Percentiles rank a stretch among this genome's conserved stretches.
Conservation (phyloP, 2,888 invertebrate genomes). For the Harpagoxenus sublaevis region DNA sequence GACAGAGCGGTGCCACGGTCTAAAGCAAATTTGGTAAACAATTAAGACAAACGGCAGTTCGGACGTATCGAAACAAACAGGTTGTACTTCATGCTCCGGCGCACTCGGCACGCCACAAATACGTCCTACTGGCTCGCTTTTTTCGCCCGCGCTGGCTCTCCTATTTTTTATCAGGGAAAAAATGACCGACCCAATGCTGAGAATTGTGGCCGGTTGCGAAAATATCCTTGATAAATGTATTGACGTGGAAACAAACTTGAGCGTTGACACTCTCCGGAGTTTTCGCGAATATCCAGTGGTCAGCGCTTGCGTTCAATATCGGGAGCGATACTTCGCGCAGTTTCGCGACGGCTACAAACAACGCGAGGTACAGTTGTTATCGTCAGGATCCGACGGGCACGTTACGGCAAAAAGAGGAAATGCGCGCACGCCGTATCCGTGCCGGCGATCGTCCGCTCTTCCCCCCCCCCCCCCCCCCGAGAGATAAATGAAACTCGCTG, state of each 20-base stretch:
- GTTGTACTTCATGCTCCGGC: slow-evolving; percentile 37
- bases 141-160: slow-evolving; percentile 3
- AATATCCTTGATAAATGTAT: slow-evolving; percentile 70
- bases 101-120: slow-evolving; percentile 61
- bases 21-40: slow-evolving; percentile 75
- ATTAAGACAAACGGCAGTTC: slow-evolving; percentile 74
- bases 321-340: slow-evolving; percentile 16
- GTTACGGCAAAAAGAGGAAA: background rate
- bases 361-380: slow-evolving; percentile 35
- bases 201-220: slow-evolving; percentile 53
- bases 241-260: slow-evolving; percentile 53
- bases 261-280: slow-evolving; percentile 43
- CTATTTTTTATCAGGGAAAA: slow-evolving; percentile 42
- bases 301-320: slow-evolving; percentile 41
- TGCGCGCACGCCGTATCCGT: background rate
- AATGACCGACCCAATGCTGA: slow-evolving; percentile 17
- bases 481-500: slow-evolving; percentile 62
- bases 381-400: background rate
- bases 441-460: background rate
- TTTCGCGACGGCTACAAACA: slow-evolving; percentile 45
- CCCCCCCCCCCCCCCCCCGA: background rate
- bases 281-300: slow-evolving; percentile 46
- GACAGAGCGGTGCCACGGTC: slow-evolving; percentile 68
- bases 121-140: slow-evolving; percentile 62
- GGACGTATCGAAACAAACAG: slow-evolving; percentile 75